Evolutionary conservation across 2,888 invertebrate genomes (phyloP).

Genomic region (Drosophila fulvimacula): DNA sequence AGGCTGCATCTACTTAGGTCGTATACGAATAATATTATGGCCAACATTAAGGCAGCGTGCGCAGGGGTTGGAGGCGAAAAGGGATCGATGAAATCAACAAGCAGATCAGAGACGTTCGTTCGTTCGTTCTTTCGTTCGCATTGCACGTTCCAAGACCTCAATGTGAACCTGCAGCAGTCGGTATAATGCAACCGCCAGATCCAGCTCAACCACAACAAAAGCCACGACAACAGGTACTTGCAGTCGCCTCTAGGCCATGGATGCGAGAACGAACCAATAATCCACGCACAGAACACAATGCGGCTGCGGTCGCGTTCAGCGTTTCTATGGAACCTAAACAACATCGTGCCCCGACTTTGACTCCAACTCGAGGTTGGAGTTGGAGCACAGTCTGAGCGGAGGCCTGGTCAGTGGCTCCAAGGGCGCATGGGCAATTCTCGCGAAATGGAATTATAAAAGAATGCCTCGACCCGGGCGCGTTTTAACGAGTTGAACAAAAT

Average conservation of each 20-base stretch:
- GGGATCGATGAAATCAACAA: constrained; percentile 50
- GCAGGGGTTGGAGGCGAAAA: constrained; percentile 11
- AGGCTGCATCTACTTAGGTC: constrained; percentile 55
- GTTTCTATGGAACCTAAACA: constrained; percentile 71
- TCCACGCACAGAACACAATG: constrained; percentile 73
- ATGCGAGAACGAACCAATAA: constrained; percentile 76
- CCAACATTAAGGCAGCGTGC: constrained; percentile 71
- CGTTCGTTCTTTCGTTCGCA: constrained; percentile 21
- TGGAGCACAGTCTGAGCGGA: constrained; percentile 11
- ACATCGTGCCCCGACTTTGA: constrained; percentile 46
- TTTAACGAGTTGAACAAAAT: constrained; percentile 82
- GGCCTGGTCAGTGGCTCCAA: constrained; percentile 70
- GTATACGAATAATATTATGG: constrained; percentile 73
- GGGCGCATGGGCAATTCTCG: constrained; percentile 81
- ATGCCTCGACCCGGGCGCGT: constrained; percentile 79
- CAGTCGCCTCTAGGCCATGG: constrained; percentile 71
- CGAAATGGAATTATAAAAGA: constrained; percentile 83
- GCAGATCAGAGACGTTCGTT: constrained; percentile 53
- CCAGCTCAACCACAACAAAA: constrained; percentile 61
- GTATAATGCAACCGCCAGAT: constrained; percentile 65
- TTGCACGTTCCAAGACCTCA: constrained; percentile 70
- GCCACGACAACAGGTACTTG: constrained; percentile 78
- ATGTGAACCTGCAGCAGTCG: constrained; percentile 56
- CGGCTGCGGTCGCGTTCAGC: constrained; percentile 54
- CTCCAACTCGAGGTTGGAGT: constrained; percentile 27